Evolutionary conservation across 2,113 vertebrate species (phyloP).

Genomic region (Dinomys branickii): DNA sequence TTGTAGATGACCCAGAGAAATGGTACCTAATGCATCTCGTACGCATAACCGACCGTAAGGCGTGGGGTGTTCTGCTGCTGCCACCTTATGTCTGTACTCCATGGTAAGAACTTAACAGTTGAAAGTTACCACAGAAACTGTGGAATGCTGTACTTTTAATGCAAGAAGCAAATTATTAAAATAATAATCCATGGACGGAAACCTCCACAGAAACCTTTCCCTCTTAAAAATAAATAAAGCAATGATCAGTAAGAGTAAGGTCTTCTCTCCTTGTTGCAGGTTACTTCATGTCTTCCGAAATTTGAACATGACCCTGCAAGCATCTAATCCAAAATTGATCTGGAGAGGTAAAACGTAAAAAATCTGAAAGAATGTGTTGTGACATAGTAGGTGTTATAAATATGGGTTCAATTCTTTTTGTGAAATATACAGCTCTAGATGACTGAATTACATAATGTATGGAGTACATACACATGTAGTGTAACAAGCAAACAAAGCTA

Average conservation of each 20-base stretch:
- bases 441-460: background rate
- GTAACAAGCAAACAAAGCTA: background rate
- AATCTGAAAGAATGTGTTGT: background rate
- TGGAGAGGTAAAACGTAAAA: background rate
- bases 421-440: background rate
- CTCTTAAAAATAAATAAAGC: too few species aligned
- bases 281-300: background rate
- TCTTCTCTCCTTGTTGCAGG: background rate
- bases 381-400: background rate
- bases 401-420: background rate
- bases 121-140: background rate
- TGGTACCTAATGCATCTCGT: background rate
- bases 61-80: background rate
- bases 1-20: background rate
- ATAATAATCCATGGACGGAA: background rate
- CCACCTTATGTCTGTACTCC: background rate
- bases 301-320: background rate
- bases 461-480: background rate
- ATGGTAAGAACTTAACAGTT: background rate
- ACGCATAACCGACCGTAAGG: too few species aligned
- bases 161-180: background rate
- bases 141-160: background rate
- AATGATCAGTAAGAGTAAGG: background rate
- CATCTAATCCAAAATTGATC: background rate
- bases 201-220: too few species aligned